Evolutionary conservation across 2,888 invertebrate species (phyloP).

Genomic region (Agriopis aurantiaria): DNA sequence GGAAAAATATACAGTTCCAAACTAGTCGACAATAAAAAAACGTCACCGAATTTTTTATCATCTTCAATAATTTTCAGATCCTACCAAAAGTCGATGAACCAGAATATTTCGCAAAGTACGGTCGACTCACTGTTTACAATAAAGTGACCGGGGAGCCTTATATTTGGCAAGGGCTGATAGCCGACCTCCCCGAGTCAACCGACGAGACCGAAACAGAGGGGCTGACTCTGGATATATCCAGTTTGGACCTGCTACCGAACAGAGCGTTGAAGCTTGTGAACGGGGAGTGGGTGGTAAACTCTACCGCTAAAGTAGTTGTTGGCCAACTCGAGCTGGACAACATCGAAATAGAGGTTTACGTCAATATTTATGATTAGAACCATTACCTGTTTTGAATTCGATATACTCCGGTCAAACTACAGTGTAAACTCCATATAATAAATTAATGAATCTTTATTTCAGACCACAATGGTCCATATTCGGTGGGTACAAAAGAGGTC

Average conservation of each 20-base stretch:
- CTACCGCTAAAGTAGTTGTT: constrained; percentile 60
- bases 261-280: constrained; percentile 64
- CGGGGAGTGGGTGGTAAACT: constrained; percentile 57
- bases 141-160: constrained; percentile 69
- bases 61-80: constrained; percentile 55
- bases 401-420: neutral
- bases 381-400: neutral
- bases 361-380: constrained; percentile 53
- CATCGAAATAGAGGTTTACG: constrained; percentile 62
- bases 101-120: constrained; percentile 46
- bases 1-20: too few species aligned
- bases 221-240: constrained; percentile 60
- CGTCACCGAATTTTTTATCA: too few species aligned
- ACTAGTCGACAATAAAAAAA: too few species aligned
- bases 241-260: constrained; percentile 65
- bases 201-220: constrained; percentile 41
- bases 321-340: constrained; percentile 63
- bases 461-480: too few species aligned
- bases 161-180: constrained; percentile 64
- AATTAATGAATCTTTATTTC: too few species aligned
- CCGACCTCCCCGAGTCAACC: constrained; percentile 50
- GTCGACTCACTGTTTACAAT: constrained; percentile 71
- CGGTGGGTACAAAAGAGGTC: too few species aligned
- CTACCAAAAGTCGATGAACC: constrained; percentile 52
- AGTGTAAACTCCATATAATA: too few species aligned